Conservation (phyloP, 2,797 vertebrate species). For the Pipistrellus kuhlii region DNA sequence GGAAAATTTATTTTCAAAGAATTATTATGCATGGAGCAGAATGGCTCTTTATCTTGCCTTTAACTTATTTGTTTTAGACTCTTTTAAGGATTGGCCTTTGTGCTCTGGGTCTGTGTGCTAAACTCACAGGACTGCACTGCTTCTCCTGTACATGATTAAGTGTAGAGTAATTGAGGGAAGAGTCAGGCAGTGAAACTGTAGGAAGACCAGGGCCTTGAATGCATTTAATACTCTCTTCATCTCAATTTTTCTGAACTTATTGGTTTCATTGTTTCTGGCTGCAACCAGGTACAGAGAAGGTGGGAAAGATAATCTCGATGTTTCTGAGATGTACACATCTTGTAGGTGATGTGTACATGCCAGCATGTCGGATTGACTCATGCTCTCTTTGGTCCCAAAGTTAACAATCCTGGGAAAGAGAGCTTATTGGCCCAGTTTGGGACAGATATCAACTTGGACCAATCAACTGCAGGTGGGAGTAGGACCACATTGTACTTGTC, state of each 20-base stretch:
- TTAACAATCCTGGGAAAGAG: not conserved
- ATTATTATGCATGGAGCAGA: not conserved
- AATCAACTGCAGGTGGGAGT: not conserved
- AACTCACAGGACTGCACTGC: not conserved
- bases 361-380: not conserved
- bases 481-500: not conserved
- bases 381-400: not conserved
- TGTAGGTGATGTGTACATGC: not conserved
- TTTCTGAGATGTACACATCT: not conserved
- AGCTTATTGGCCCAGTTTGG: not conserved
- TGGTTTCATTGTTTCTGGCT: constrained; percentile 40
- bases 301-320: not conserved
- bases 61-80: not conserved
- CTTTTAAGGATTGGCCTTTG: not conserved
- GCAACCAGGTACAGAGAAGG: not conserved
- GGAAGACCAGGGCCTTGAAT: not conserved
- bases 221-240: not conserved
- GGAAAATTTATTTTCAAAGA: constrained; percentile 27
- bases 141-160: not conserved
- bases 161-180: constrained; percentile 35
- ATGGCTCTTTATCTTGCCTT: not conserved
- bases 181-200: not conserved
- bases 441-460: not conserved
- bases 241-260: not conserved
- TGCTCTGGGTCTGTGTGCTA: not conserved